Evolutionary conservation across 2,797 vertebrate genomes (phyloP).

Genomic region (Falco biarmicus): DNA sequence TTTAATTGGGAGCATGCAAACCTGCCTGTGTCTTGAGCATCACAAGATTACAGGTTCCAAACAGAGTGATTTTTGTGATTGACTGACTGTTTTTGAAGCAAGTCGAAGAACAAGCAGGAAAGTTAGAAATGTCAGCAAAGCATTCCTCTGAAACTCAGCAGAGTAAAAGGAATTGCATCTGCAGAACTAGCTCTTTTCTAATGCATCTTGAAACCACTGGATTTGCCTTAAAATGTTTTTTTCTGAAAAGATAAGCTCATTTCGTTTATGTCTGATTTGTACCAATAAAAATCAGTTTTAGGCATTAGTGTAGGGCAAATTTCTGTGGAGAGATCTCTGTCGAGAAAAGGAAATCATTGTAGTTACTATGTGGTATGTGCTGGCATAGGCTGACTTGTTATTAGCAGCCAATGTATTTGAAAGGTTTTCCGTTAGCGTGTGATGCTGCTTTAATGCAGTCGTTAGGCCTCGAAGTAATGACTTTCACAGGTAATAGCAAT

Average conservation of each 20-base stretch:
- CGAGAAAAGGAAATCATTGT: conserved; percentile 19
- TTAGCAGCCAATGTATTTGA: not conserved
- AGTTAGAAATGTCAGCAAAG: not conserved
- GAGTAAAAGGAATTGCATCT: not conserved
- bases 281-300: not conserved
- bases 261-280: not conserved
- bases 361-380: not conserved
- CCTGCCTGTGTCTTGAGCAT: not conserved
- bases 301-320: not conserved
- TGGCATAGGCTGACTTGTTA: not conserved
- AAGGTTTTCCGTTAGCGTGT: not conserved
- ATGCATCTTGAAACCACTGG: not conserved
- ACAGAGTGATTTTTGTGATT: not conserved
- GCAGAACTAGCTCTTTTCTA: not conserved
- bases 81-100: not conserved
- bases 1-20: not conserved
- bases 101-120: not conserved
- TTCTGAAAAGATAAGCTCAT: not conserved
- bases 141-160: not conserved
- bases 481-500: conserved; percentile 36
- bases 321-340: not conserved
- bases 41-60: not conserved
- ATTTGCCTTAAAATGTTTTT: not conserved
- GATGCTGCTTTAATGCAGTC: not conserved
- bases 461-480: not conserved